phyloP scores from a whole-genome alignment of 2,888 invertebrate genomes.

The Allophyes oxyacanthae region DNA sequence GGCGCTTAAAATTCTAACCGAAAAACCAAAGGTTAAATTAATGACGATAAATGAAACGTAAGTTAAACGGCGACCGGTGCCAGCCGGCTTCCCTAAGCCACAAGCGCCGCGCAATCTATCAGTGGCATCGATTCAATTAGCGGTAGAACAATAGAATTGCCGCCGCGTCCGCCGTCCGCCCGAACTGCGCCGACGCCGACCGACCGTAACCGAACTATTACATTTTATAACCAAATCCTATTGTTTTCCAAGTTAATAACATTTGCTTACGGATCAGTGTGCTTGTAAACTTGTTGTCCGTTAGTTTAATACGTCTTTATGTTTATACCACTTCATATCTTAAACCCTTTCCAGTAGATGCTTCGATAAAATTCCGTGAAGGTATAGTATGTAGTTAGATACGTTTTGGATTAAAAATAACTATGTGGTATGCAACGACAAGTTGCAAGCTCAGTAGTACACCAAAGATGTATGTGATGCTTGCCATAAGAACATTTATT shows the following conservation, averaged over 20 bases:
- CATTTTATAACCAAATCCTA: constrained; percentile 56
- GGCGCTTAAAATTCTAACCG: no score
- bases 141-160: constrained; percentile 80
- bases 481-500: no score
- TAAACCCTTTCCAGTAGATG: constrained; percentile 10
- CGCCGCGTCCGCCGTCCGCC: constrained; percentile 38
- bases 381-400: no score
- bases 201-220: constrained; percentile 52
- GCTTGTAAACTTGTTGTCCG: constrained; percentile 27
- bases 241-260: constrained; percentile 53
- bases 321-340: constrained; percentile 42
- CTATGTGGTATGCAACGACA: no score
- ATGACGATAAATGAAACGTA: constrained; percentile 15
- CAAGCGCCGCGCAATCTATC: constrained; percentile 73
- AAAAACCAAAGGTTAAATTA: not conserved
- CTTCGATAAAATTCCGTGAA: no score
- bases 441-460: no score
- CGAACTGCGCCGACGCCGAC: constrained; percentile 29
- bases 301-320: constrained; percentile 40
- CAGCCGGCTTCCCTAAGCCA: constrained; percentile 12
- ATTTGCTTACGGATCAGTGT: constrained; percentile 36
- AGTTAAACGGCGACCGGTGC: constrained; percentile 19
- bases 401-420: no score
- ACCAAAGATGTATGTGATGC: no score
- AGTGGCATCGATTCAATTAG: constrained; percentile 88